A percentile compares a stretch with the other conserved stretches of the same genome.
Conservation (phyloP, 2,113 vertebrate species). For the Hippocampus comes region DNA sequence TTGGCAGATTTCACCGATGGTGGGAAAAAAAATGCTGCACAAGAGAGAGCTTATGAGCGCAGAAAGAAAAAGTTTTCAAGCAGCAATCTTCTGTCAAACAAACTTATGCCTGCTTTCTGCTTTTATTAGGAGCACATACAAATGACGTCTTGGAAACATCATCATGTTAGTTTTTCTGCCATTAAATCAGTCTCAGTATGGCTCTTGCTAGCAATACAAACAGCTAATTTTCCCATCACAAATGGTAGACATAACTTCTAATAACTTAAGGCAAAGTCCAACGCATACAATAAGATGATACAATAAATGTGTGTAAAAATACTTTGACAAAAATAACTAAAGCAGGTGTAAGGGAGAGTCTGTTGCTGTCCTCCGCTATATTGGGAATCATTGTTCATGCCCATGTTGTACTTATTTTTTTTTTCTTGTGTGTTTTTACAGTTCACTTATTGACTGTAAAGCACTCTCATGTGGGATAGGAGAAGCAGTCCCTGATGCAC, state of each 20-base stretch:
- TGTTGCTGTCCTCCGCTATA: too few species aligned
- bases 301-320: neutral
- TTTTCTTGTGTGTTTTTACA: too few species aligned
- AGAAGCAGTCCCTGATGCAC: too few species aligned
- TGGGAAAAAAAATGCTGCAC: neutral
- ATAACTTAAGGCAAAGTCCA: neutral
- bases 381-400: too few species aligned
- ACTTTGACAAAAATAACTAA: neutral
- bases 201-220: neutral
- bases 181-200: neutral
- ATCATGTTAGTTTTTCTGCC: neutral
- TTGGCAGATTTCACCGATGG: neutral
- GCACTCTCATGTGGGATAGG: too few species aligned
- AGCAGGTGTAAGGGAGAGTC: too few species aligned
- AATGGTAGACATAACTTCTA: neutral
- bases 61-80: neutral
- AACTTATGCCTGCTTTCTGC: neutral
- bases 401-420: too few species aligned
- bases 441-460: too few species aligned
- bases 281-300: neutral
- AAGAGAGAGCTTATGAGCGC: neutral
- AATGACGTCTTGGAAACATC: neutral
- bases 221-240: neutral
- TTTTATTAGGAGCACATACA: neutral
- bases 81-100: neutral